Evolutionary conservation across 2,888 invertebrate species (phyloP).

Genomic region (Antitype chi): DNA sequence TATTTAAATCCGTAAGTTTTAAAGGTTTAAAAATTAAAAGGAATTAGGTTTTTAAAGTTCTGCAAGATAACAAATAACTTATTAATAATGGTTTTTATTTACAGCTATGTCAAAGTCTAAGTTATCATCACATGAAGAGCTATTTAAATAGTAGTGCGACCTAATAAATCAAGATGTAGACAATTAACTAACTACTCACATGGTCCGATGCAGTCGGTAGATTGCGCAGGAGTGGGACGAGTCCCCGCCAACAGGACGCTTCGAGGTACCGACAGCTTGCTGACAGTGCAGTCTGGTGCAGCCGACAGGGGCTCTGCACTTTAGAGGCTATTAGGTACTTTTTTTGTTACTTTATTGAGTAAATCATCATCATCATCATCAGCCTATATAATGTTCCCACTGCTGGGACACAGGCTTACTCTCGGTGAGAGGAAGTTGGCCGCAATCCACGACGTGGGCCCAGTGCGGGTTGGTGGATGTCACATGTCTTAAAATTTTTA

Average conservation of each 20-base stretch:
- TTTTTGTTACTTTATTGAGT: not conserved
- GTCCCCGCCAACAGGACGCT: slow-evolving; percentile 51
- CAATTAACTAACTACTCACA: slow-evolving; percentile 59
- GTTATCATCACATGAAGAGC: not conserved
- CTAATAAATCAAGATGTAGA: slow-evolving; percentile 1
- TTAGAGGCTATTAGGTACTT: slow-evolving; percentile 38
- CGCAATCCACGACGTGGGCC: no score
- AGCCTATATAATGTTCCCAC: no score
- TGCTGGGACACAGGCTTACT: no score
- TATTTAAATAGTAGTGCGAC: not conserved
- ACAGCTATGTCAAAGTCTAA: not conserved
- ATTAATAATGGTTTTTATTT: no score
- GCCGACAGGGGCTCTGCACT: slow-evolving; percentile 73
- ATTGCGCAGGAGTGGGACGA: slow-evolving; percentile 78
- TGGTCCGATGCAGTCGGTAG: slow-evolving; percentile 60
- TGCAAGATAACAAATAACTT: not conserved
- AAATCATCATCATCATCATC: no score
- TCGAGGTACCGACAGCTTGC: slow-evolving; percentile 69
- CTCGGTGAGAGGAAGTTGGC: no score
- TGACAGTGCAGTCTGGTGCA: slow-evolving; percentile 76
- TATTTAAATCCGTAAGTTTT: not conserved
- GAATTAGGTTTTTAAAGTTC: not conserved
- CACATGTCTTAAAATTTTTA: no score
- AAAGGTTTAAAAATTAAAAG: not conserved
- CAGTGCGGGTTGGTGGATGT: no score